Percentiles rank a stretch among this genome's conserved stretches.
These are phyloP conservation scores for Euborellia annulipes DNA, from an alignment of 1,140 invertebrate species.

Conservation along the genomic window DNA sequence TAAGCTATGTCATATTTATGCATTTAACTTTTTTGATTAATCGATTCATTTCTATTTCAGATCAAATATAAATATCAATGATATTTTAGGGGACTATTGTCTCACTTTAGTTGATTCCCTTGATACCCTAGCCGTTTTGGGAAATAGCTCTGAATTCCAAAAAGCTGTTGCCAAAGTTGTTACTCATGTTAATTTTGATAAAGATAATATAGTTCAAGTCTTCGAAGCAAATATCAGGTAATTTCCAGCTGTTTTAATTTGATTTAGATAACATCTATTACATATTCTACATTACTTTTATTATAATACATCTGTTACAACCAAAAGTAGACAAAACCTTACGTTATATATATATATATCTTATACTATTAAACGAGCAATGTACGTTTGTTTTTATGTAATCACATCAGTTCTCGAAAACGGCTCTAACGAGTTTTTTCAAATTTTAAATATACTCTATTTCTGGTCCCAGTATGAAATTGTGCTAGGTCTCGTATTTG, in stretches of 20 bases:
- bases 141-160: conserved; percentile 46
- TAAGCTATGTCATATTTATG: conserved; percentile 22
- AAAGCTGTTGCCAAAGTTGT: conserved; percentile 41
- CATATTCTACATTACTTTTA: neutral
- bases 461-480: no score
- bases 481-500: no score
- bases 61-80: conserved; percentile 57
- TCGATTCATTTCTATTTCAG: conserved; percentile 26
- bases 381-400: no score
- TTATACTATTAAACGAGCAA: no score
- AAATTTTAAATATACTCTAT: no score
- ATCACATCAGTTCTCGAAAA: no score
- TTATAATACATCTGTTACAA: no score
- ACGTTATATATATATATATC: no score
- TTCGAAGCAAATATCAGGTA: conserved; percentile 55
- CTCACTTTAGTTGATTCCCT: conserved; percentile 50
- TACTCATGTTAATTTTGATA: conserved; percentile 44
- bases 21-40: conserved; percentile 48
- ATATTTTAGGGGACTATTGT: conserved; percentile 53
- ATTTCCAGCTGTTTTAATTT: conserved; percentile 3
- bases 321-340: no score
- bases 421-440: no score
- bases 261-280: neutral
- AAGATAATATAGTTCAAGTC: conserved; percentile 48
- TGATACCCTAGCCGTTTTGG: conserved; percentile 46